These are phyloP conservation scores for Boloria euphrosyne DNA, from an alignment of 2,888 invertebrate species.

Conservation along the genomic window DNA sequence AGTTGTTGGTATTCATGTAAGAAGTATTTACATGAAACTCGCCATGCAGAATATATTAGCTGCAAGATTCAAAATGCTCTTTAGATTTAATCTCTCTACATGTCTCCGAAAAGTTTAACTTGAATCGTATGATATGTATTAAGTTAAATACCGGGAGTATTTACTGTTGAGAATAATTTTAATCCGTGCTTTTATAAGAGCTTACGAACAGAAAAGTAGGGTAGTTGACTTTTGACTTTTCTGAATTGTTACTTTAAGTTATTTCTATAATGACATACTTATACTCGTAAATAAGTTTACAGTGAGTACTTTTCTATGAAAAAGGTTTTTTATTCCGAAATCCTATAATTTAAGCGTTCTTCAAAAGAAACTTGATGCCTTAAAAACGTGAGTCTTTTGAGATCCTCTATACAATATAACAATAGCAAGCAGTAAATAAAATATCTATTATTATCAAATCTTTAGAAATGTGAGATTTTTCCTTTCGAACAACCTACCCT, in stretches of 20 bases:
- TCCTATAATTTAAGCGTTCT: no score
- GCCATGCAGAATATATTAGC: constrained; percentile 14
- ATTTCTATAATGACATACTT: not conserved
- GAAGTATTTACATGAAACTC: constrained; percentile 13
- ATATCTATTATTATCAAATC: no score
- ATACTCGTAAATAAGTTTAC: not conserved
- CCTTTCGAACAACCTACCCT: no score
- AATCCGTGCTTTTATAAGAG: not conserved
- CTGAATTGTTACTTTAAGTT: not conserved
- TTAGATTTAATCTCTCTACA: constrained; percentile 9
- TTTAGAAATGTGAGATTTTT: no score
- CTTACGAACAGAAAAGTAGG: not conserved
- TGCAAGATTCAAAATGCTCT: constrained; percentile 1
- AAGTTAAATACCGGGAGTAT: not conserved
- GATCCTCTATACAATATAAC: no score
- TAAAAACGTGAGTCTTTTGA: no score
- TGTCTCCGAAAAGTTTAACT: constrained; percentile 15
- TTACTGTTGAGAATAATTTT: constrained; percentile 4
- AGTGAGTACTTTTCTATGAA: no score
- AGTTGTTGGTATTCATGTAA: constrained; percentile 17
- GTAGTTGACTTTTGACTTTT: constrained; percentile 1
- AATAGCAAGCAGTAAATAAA: no score
- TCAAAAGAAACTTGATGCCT: no score
- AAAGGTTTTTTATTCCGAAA: no score
- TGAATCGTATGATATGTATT: constrained; percentile 1